Evolutionary conservation across 1,140 invertebrate species (phyloP), one percentile per base, ranked within the genome.

Genomic region (Meloidogyne chitwoodi): DNA sequence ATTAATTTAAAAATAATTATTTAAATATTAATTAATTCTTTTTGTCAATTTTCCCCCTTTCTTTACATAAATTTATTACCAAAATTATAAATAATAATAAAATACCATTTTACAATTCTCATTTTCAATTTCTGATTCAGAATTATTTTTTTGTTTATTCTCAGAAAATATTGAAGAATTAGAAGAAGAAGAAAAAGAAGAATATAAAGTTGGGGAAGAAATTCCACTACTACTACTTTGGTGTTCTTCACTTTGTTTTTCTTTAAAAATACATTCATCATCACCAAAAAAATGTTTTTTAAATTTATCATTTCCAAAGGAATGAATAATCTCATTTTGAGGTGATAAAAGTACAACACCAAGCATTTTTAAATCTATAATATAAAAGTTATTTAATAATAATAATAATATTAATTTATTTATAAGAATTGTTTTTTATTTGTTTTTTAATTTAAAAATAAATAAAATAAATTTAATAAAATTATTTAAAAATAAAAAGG

Each of bases 321-420:
- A 65, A 67, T 77, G 76, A 16, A 77, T 62, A 29, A 77, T 44
- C 64, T 77, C 76, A 63, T 77, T 77, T 41, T 67, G 31, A 22
- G 77, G 63, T 29, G 76, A 77, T 5, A 77, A 64, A 14, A 77
- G 44, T 31, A 66, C 41, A 68, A 48, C 74, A 66, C 76, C 76
- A n/a, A 77, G 64, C 74, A 77, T 77, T 64, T 64, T 31, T 38
- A n/a, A n/a, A n/a, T n/a, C n/a, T n/a, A n/a, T n/a, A n/a, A n/a
- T n/a, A n/a, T n/a, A n/a, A n/a, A n/a, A n/a, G n/a, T n/a, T n/a
- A n/a, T n/a, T n/a, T n/a, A n/a, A n/a, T n/a, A n/a, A n/a, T n/a
- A n/a, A n/a, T n/a, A n/a, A n/a, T n/a, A n/a, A n/a, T n/a, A n/a
- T n/a, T n/a, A n/a, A n/a, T n/a, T n/a, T n/a, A n/a, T n/a, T n/a